Conservation (phyloP, 2,888 invertebrate genomes). For the Xestia xanthographa region DNA sequence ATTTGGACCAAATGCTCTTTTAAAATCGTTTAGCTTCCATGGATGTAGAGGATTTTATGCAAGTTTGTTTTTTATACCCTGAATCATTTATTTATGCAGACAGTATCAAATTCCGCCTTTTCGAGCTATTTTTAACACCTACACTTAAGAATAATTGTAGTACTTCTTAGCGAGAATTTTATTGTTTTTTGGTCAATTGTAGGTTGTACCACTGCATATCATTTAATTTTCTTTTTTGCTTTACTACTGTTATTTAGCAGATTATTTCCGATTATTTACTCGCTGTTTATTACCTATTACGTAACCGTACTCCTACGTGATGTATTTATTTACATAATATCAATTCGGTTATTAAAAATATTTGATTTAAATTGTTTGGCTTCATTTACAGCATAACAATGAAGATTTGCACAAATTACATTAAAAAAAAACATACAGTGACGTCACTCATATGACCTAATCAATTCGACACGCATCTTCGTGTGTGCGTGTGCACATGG, state of each 20-base stretch:
- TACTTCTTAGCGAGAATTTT: background rate
- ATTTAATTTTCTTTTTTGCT: background rate
- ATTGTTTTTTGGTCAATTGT: background rate
- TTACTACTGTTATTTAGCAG: background rate
- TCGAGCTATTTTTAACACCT: background rate
- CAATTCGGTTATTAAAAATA: background rate
- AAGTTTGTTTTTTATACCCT: background rate
- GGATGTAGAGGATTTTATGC: background rate
- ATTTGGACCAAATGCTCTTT: background rate
- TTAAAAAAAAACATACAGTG: slow-evolving; percentile 30
- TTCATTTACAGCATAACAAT: background rate
- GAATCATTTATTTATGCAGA: background rate
- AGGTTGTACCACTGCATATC: background rate
- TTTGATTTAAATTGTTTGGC: background rate
- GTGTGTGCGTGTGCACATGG: slow-evolving; percentile 67
- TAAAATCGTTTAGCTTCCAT: background rate
- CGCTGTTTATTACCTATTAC: background rate
- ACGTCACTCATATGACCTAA: slow-evolving; percentile 58
- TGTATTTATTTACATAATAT: background rate
- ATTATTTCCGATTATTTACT: background rate
- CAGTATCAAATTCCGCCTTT: background rate
- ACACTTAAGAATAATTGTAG: background rate
- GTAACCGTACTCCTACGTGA: background rate
- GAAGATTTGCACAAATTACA: background rate
- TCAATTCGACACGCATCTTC: slow-evolving; percentile 69